Evolutionary conservation across 2,797 vertebrate genomes (phyloP).

Genomic region (Sebastes paucispinis): DNA sequence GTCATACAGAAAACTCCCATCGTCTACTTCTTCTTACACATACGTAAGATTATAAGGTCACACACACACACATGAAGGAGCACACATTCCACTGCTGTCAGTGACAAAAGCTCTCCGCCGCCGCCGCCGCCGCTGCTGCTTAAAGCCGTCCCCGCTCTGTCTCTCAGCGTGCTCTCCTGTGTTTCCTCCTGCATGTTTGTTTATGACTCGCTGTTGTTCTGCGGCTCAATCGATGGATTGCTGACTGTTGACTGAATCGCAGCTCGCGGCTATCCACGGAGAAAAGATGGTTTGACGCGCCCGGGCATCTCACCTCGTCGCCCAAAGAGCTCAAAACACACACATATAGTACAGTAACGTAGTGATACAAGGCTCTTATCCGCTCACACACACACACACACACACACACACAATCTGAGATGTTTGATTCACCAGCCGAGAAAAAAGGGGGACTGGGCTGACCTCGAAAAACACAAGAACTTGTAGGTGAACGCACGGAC

Average conservation of each 20-base stretch:
- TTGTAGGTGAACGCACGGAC: conserved; percentile 61
- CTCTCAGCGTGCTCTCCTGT: conserved; percentile 41
- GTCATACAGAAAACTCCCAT: conserved; percentile 7
- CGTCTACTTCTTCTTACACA: conserved; percentile 27
- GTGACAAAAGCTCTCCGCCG: conserved; percentile 8
- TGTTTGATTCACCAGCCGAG: conserved; percentile 29
- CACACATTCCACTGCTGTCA: conserved; percentile 6
- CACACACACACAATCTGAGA: neutral
- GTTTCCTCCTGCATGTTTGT: conserved; percentile 51
- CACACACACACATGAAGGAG: neutral
- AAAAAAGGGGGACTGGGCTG: conserved; percentile 37
- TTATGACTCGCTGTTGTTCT: conserved; percentile 37
- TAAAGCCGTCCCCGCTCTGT: conserved; percentile 6
- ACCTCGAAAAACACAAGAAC: conserved; percentile 48
- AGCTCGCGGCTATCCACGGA: conserved; percentile 29
- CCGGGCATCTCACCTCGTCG: neutral
- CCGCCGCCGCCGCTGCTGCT: neutral
- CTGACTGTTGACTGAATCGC: conserved; percentile 47
- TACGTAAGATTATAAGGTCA: conserved; percentile 12
- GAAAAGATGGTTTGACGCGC: conserved; percentile 8
- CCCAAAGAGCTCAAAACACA: neutral
- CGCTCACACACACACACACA: neutral
- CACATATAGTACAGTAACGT: neutral
- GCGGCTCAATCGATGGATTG: conserved; percentile 53
- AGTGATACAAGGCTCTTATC: neutral